Evolutionary conservation across 2,888 invertebrate genomes (phyloP), one percentile per base, ranked within the genome.

Genomic region (Hermodice carunculata): DNA sequence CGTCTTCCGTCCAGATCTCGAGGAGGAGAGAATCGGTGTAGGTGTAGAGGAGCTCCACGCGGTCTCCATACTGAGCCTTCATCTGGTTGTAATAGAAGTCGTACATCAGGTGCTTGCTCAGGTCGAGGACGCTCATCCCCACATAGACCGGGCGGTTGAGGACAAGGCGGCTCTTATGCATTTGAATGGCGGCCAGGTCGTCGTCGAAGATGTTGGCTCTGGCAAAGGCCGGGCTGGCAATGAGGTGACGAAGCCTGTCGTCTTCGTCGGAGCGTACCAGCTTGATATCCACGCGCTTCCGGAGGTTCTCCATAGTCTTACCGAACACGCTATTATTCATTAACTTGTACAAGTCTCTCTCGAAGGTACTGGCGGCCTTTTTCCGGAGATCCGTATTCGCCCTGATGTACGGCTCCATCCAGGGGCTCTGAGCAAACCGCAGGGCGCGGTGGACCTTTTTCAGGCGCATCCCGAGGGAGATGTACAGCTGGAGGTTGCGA

Each of bases 141-240:
- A 78, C 65, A 61, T 82, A 85, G 37, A 85, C 79, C 1, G 84
- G 84, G 76, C 84, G 84, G 67, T 83, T 74, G 40, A 80, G 80
- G 24, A 53, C 32, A 11, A 83, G 65, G 42, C 71, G 64, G 1
- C 68, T 34, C 67, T 75, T 76, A 42, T 72, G 17, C 53, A 84
- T 64, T 61, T 86, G 78, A 28, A 87, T 74, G 2, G 80, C 78
- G 0, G 79, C 78, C 22, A 86, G 69, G 63, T 86, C 72, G 62
- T 85, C 79, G 40, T 72, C 64, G 64, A 85, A 84, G 37, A 83
- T 79, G 1, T 65, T 71, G 40, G 52, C 61, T 3, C 19, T 42
- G 40, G 67, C 31, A 69, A 71, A 64, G n/a, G 64, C 64, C 24
- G 73, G 72, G 57, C 68, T 71, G 44, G 53, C 44, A 14, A 22